Base-by-base conservation (phyloP, 2,113 vertebrate species). In the Brachyhypopomus occidentalis region DNA sequence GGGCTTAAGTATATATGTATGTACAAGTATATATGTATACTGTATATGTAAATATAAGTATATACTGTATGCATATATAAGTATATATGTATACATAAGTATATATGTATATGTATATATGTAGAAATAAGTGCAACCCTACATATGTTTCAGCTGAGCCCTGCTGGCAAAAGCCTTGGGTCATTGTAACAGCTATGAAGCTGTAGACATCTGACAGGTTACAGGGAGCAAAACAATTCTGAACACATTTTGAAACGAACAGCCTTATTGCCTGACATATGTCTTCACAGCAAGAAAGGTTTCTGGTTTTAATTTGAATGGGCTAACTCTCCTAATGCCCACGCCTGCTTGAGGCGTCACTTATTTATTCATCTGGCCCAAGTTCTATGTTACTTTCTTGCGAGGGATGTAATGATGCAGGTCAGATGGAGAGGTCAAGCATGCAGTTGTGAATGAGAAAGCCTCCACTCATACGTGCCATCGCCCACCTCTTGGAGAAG, bases 401-500 rank as follows among this genome's bases (percentile, higher is more conserved):
- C 41, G 14, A 62, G 38, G 55, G 12, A 66, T 30, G 27, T 9
- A 27, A 4, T 72, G 22, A 3, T 55, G 38, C 58, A 36, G 41
- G 74, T 82, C 74, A 72, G 58, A 66, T 60, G 5, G 77, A 16
- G 48, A 52, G 63, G 38, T 72, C 58, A 72, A 77, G 67, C 45
- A 62, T 4, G 58, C 59, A 48, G 60, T 23, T 52, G 12, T 14
- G 34, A 76, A 76, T 76, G 45, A 62, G 69, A 76, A 58, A 62
- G 66, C 73, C 34, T 67, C 19, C 48, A 55, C 56, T 67, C 62
- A 8, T 41, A 75, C 56, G 41, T 55, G 79, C 25, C 17, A 23
- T 25, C 48, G 11, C 60, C 58, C 30, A 27, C 56, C 45, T 0
- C 20, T 55, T 0, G 16, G 17, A 67, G 63, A 58, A 30, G 62